Conservation (phyloP, 2,797 vertebrate species). For the Limnodromus scolopaceus region DNA sequence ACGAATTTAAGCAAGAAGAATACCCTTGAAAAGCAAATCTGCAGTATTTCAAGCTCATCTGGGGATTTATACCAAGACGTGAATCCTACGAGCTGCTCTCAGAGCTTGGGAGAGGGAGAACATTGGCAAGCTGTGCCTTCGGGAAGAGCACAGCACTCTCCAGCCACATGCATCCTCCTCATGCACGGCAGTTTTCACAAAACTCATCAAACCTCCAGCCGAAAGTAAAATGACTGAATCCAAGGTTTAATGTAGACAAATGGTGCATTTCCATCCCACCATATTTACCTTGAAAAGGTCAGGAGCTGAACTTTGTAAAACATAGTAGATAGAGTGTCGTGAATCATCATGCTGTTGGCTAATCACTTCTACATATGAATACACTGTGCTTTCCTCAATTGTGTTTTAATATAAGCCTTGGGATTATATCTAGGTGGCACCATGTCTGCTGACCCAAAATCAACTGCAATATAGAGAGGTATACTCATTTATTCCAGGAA, state of each 20-base stretch:
- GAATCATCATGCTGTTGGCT: not conserved
- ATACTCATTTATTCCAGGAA: not conserved
- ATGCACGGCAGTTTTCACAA: not conserved
- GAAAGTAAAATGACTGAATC: not conserved
- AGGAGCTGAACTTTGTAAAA: not conserved
- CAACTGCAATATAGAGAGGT: not conserved
- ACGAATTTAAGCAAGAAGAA: not conserved
- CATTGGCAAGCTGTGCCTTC: not conserved
- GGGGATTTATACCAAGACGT: not conserved
- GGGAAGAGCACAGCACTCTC: not conserved
- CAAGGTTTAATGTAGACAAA: not conserved
- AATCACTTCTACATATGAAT: not conserved
- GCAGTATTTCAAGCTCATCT: not conserved
- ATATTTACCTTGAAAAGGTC: conserved; percentile 10
- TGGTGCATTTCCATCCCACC: not conserved
- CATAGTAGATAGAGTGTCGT: not conserved
- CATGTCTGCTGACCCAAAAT: not conserved
- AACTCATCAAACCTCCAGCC: not conserved
- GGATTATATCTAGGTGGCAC: not conserved
- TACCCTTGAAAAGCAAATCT: not conserved
- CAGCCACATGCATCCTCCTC: not conserved
- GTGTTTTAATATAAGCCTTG: not conserved
- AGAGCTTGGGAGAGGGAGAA: not conserved
- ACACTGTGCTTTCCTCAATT: not conserved
- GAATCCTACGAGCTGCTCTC: not conserved